Base-by-base conservation (phyloP, 2,797 vertebrate genomes). In the Tenualosa thibaudeaui region DNA sequence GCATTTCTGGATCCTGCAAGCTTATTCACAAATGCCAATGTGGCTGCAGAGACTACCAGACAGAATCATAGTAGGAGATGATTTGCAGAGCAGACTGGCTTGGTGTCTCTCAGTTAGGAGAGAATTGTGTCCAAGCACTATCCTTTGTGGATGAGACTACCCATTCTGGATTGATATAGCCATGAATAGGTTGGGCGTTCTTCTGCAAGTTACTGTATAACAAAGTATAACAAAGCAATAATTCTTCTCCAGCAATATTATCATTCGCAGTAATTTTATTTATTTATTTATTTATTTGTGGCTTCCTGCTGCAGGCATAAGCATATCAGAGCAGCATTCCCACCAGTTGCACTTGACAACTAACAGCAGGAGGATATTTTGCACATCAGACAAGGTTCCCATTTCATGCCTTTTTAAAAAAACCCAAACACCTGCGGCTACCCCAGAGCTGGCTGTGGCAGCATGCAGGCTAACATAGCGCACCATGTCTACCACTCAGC, bases 401-500 rank as follows among this genome's bases (percentile, higher is more conserved):
- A 17, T 78, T 78, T 43, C 71, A 46, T 78, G 71, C 71, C 19
- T 78, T 78, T 78, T 43, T 22, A 49, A 49, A 49, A 49, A 78
- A 40, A 0, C 7, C 71, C 71, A 22, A 46, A 43, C 71, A 78
- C 71, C 71, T 78, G 71, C 17, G 40, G 37, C 19, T 78, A 46
- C 5, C 71, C 6, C 17, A 17, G 17, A 78, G 71, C 71, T 46
- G 50, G 1, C 9, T 51, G 10, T 51, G 71, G 37, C 37, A 15
- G 17, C 15, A 40, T 40, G 43, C 37, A 5, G 31, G 31, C 50
- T 22, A 40, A 56, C 26, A 40, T 53, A 26, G 19, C 40, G 51
- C 75, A 78, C 5, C 81, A 84, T 83, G 43, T 26, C 86, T 86
- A 88, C 90, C 88, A 90, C 87, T 87, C 86, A 43, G 37, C 82